Conservation (phyloP, 2,888 invertebrate genomes). For the Sinotaia quadrata region DNA sequence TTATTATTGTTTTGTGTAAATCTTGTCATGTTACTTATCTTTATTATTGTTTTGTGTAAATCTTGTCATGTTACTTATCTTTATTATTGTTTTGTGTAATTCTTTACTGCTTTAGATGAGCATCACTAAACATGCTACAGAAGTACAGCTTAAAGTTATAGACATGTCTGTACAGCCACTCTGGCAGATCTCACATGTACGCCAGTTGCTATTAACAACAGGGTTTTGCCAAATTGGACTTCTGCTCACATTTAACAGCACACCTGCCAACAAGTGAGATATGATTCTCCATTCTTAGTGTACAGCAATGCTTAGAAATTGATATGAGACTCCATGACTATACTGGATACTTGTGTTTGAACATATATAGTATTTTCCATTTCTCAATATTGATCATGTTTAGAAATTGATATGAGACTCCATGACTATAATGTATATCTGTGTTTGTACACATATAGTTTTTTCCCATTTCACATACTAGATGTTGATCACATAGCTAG, state of each 20-base stretch:
- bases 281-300: neutral
- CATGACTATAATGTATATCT: too few species aligned
- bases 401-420: neutral
- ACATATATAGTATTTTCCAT: neutral
- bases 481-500: too few species aligned
- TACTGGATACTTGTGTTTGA: neutral
- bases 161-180: slow-evolving; percentile 65
- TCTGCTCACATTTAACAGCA: slow-evolving; percentile 62
- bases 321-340: neutral
- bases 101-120: slow-evolving; percentile 66
- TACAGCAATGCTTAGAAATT: neutral
- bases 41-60: too few species aligned
- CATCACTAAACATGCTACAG: slow-evolving; percentile 68
- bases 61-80: too few species aligned
- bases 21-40: too few species aligned
- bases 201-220: slow-evolving; percentile 51
- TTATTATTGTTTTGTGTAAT: too few species aligned
- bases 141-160: slow-evolving; percentile 68
- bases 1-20: too few species aligned
- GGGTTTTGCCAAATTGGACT: slow-evolving; percentile 68
- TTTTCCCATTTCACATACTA: too few species aligned
- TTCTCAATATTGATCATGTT: neutral
- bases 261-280: slow-evolving; percentile 58
- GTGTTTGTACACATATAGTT: too few species aligned
- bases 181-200: slow-evolving; percentile 60